Percentiles rank a stretch among this genome's conserved stretches.
Evolutionary conservation across 2,888 invertebrate species (phyloP).

Genomic region (Lobophora halterata): DNA sequence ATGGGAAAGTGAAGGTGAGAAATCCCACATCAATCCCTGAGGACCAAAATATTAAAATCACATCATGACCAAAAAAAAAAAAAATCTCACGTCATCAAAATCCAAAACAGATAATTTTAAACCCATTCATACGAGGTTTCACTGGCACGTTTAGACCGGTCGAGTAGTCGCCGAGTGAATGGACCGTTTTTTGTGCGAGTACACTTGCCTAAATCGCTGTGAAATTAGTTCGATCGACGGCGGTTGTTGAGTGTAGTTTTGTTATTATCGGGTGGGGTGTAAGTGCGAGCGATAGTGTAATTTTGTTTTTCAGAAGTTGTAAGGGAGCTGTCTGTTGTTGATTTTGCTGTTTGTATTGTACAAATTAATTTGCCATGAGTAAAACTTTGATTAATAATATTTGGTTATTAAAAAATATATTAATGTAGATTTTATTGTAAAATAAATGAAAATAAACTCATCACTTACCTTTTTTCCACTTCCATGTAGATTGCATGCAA

Average conservation of each 20-base stretch:
- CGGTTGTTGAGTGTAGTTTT: constrained; percentile 41
- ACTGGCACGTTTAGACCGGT: constrained; percentile 38
- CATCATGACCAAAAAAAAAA: constrained; percentile 30
- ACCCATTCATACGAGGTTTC: constrained; percentile 49
- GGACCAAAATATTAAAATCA: constrained; percentile 21
- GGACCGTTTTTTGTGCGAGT: constrained; percentile 65
- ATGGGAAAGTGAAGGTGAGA: constrained; percentile 3
- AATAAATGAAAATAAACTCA: too few species aligned
- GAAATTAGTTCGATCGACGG: constrained; percentile 68
- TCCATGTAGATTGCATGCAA: too few species aligned
- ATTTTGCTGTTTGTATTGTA: too few species aligned
- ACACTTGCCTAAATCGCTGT: constrained; percentile 77
- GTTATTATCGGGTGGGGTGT: constrained; percentile 35
- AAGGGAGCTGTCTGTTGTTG: too few species aligned
- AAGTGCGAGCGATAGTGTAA: constrained; percentile 33
- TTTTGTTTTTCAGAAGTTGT: too few species aligned
- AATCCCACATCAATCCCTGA: constrained; percentile 6
- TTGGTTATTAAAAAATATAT: too few species aligned
- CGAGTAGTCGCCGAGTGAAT: constrained; percentile 59
- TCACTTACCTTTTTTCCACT: too few species aligned
- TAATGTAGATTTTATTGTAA: too few species aligned
- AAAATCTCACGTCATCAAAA: constrained; percentile 27
- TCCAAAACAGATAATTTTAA: constrained; percentile 25
- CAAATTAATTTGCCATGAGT: too few species aligned
- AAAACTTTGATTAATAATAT: too few species aligned